These are phyloP conservation scores for Apocheima hispidaria DNA, from an alignment of 2,888 invertebrate species.

Conservation along the genomic window DNA sequence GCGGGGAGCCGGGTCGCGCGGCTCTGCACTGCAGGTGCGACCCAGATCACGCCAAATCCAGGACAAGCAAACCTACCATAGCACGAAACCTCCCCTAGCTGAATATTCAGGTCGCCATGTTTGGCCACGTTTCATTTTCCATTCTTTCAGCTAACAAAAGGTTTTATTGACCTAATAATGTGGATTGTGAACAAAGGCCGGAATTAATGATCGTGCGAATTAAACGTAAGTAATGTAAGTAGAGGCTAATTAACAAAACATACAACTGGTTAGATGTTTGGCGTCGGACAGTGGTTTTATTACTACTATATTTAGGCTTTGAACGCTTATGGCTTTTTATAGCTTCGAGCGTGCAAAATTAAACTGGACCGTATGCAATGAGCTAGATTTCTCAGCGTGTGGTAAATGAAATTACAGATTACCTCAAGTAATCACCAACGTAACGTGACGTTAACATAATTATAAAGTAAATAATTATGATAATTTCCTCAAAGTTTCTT, in stretches of 20 bases:
- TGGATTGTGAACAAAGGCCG: slow-evolving; percentile 37
- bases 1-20: slow-evolving; percentile 44
- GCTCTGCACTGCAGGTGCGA: slow-evolving; percentile 78
- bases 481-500: not conserved
- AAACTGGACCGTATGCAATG: slow-evolving; percentile 11
- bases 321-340: slow-evolving; percentile 6
- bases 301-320: slow-evolving; percentile 11
- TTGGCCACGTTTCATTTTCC: slow-evolving; percentile 44
- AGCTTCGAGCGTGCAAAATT: not conserved
- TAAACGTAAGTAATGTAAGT: slow-evolving; percentile 28
- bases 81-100: slow-evolving; percentile 20
- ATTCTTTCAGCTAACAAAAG: slow-evolving; percentile 46
- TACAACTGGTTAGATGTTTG: not conserved
- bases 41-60: slow-evolving; percentile 59
- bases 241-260: slow-evolving; percentile 20
- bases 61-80: slow-evolving; percentile 27
- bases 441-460: not conserved
- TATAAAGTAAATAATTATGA: too few relatives aligned
- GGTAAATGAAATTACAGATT: slow-evolving; percentile 21
- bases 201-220: slow-evolving; percentile 46
- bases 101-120: slow-evolving; percentile 37
- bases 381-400: slow-evolving; percentile 35
- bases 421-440: not conserved
- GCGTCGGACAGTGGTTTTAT: not conserved
- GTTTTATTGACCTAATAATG: slow-evolving; percentile 52